These are phyloP conservation scores for Phylloscopus collybita DNA, from an alignment of 2,797 vertebrate genomes.

Conservation along the genomic window DNA sequence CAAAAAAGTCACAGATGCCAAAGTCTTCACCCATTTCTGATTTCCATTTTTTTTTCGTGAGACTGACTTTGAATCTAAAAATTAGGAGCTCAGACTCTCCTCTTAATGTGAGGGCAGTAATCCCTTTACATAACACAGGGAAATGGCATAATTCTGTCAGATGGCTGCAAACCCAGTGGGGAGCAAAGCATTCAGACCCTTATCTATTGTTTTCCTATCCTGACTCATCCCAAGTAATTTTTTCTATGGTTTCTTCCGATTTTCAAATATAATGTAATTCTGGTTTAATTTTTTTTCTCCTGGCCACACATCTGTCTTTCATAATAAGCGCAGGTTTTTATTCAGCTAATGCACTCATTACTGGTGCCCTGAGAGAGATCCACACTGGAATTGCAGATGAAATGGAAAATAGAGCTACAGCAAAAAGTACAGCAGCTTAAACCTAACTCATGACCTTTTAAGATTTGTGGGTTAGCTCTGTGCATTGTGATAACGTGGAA, in stretches of 20 bases:
- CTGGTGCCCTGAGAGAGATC: background rate
- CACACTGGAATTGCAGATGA: background rate
- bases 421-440: slow-evolving; percentile 21
- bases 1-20: background rate
- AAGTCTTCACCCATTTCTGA: background rate
- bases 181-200: background rate
- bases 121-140: slow-evolving; percentile 29
- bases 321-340: background rate
- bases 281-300: background rate
- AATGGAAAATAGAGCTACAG: slow-evolving; percentile 4
- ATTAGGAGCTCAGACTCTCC: slow-evolving; percentile 30
- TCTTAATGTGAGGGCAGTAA: slow-evolving; percentile 16
- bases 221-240: background rate
- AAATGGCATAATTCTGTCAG: slow-evolving; percentile 30
- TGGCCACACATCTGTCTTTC: background rate
- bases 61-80: background rate
- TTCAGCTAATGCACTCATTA: background rate
- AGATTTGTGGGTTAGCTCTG: background rate
- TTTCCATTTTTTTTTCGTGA: background rate
- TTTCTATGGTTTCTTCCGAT: background rate
- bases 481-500: background rate
- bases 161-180: background rate
- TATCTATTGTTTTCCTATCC: slow-evolving; percentile 1
- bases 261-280: background rate
- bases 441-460: slow-evolving; percentile 1